Conservation (phyloP, 1,140 invertebrate genomes). For the Musca domestica region DNA sequence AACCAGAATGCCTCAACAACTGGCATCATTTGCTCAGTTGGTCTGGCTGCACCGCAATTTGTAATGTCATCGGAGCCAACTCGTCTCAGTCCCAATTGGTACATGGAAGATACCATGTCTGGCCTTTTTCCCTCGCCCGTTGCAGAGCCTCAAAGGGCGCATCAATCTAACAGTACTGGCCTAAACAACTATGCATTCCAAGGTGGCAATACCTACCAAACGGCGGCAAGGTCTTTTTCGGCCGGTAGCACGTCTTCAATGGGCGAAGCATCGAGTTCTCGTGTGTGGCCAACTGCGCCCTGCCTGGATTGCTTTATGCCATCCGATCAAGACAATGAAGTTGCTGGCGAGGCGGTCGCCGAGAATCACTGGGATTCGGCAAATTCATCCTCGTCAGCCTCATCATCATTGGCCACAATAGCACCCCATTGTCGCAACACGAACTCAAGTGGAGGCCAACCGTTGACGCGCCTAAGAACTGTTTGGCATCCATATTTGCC, state of each 20-base stretch:
- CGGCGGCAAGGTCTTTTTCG: background rate
- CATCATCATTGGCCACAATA: background rate
- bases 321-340: background rate
- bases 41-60: background rate
- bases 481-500: slow-evolving; percentile 4
- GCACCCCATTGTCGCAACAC: background rate
- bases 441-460: background rate
- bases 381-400: too few relatives aligned
- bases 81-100: background rate
- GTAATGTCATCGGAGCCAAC: background rate
- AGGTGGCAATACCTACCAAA: background rate
- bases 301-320: slow-evolving; percentile 1
- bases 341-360: background rate
- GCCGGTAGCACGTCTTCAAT: background rate
- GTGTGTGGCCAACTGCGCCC: background rate
- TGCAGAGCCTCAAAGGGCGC: slow-evolving; percentile 21
- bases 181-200: background rate
- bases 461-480: background rate
- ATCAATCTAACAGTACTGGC: slow-evolving; percentile 2
- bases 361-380: background rate
- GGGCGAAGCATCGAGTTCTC: background rate
- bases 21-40: background rate
- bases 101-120: background rate
- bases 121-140: background rate
- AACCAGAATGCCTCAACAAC: slow-evolving; percentile 2